Evolutionary conservation across 2,113 vertebrate genomes (phyloP).

Genomic region (Vulpes vulpes): DNA sequence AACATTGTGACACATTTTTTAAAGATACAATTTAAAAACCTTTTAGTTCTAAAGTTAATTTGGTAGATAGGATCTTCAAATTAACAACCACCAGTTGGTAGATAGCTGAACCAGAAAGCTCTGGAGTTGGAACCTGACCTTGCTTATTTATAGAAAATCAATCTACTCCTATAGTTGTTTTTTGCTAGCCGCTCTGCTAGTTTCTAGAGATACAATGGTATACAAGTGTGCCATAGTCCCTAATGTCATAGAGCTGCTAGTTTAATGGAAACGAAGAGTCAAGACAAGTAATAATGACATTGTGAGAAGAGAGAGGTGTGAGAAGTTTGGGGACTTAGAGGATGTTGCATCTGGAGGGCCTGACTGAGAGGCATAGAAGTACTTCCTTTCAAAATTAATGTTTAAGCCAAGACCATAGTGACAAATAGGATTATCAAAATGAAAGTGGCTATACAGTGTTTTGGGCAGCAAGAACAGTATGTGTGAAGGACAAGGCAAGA

Average conservation of each 20-base stretch:
- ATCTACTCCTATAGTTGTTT: background rate
- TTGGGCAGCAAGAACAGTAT: background rate
- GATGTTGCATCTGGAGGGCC: background rate
- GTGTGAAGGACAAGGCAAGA: background rate
- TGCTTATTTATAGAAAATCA: background rate
- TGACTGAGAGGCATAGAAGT: background rate
- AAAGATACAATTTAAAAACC: background rate
- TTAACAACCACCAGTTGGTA: background rate
- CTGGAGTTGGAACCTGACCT: background rate
- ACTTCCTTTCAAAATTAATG: conserved; percentile 1
- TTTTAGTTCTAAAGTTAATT: background rate
- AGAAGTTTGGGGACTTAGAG: background rate
- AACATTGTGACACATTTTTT: background rate
- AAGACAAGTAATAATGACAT: background rate
- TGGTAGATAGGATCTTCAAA: background rate
- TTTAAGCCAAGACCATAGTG: background rate
- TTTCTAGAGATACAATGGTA: background rate
- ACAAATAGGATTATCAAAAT: background rate
- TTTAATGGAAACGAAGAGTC: background rate
- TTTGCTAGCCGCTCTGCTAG: background rate
- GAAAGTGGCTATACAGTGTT: background rate
- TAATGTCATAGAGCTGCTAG: background rate
- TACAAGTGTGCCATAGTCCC: background rate
- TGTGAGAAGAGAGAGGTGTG: background rate
- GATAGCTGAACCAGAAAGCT: background rate